Percentiles rank a stretch among this genome's conserved stretches.
These are phyloP conservation scores for Crenichthys baileyi DNA, from an alignment of 2,797 vertebrate genomes.

Conservation along the genomic window DNA sequence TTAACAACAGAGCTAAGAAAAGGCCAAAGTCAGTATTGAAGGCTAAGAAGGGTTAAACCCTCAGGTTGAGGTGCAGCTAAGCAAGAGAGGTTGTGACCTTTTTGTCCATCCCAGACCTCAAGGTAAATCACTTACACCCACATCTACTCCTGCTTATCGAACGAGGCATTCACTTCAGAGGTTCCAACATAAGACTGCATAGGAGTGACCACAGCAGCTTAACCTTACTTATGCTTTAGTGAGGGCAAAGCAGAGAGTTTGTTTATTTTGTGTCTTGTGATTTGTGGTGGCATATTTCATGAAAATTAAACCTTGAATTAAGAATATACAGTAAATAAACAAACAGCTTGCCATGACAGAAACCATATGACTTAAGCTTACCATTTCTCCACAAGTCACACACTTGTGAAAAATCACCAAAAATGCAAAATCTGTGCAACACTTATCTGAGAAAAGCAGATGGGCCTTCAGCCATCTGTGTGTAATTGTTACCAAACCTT, in stretches of 20 bases:
- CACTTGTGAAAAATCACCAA: not conserved
- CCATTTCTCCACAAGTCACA: not conserved
- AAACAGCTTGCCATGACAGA: not conserved
- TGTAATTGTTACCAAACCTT: not conserved
- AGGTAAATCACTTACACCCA: conserved; percentile 45
- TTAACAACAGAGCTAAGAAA: conserved; percentile 58
- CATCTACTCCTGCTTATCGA: conserved; percentile 31
- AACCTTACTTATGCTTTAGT: not conserved
- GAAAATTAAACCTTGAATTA: not conserved
- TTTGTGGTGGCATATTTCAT: not conserved
- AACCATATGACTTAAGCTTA: not conserved
- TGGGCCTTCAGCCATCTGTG: not conserved
- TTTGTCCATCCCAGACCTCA: conserved; percentile 41
- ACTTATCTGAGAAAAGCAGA: not conserved
- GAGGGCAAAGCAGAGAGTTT: not conserved
- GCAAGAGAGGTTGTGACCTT: conserved; percentile 68
- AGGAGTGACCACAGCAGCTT: conserved; percentile 47
- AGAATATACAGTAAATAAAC: not conserved
- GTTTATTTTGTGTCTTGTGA: not conserved
- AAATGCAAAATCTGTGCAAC: not conserved
- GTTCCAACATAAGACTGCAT: conserved; percentile 49
- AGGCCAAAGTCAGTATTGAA: conserved; percentile 70
- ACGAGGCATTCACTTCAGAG: conserved; percentile 18
- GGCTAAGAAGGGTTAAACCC: conserved; percentile 67
- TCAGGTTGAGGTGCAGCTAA: conserved; percentile 65